A percentile compares a stretch with the other conserved stretches of the same genome.
phyloP scores from a whole-genome alignment of 2,113 vertebrate species.

The Ramphastos sulfuratus region DNA sequence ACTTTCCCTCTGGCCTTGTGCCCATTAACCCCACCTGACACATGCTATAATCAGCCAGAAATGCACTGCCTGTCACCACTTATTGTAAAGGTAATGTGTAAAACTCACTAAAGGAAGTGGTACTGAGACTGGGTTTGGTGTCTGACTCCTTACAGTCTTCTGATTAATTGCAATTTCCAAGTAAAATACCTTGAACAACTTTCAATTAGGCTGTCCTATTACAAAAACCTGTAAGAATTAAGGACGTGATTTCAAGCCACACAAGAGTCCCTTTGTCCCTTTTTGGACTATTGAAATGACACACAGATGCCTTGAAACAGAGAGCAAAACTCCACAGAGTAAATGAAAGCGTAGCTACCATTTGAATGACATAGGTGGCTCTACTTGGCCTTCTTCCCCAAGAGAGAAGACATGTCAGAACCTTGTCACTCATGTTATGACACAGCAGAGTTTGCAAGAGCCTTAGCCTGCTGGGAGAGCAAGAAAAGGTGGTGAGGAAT shows the following conservation, averaged over 20 bases:
- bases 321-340: neutral
- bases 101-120: constrained; percentile 58
- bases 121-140: constrained; percentile 52
- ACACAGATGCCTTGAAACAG: neutral
- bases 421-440: neutral
- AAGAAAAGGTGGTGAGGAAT: neutral
- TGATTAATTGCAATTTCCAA: constrained; percentile 61
- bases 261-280: constrained; percentile 4
- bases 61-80: constrained; percentile 68
- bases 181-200: constrained; percentile 45
- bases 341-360: neutral
- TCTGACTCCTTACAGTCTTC: constrained; percentile 31
- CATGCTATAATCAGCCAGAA: constrained; percentile 65
- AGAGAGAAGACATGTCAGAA: neutral
- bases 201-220: constrained; percentile 39
- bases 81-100: constrained; percentile 56
- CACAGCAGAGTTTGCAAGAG: neutral
- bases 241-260: constrained; percentile 12
- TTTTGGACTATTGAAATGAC: neutral
- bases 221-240: constrained; percentile 13
- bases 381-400: neutral
- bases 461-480: neutral
- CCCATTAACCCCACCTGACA: constrained; percentile 57
- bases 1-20: constrained; percentile 56
- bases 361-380: neutral